Percentiles rank a stretch among this genome's conserved stretches.
These are phyloP conservation scores for Australoheros facetus DNA, from an alignment of 2,797 vertebrate species.

Conservation along the genomic window DNA sequence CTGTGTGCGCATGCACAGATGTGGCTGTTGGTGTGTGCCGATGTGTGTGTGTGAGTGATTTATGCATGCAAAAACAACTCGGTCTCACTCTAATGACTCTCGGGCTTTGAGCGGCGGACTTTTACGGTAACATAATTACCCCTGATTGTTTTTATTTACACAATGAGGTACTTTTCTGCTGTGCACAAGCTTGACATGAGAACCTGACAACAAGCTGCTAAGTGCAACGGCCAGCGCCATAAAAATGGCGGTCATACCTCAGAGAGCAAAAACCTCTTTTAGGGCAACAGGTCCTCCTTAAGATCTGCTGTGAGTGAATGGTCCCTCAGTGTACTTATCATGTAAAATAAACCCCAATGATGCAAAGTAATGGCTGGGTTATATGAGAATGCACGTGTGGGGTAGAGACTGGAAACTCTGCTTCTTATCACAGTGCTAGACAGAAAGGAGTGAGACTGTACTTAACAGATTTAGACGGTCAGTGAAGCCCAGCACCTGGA, in stretches of 20 bases:
- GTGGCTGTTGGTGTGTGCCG: slow-evolving; percentile 15
- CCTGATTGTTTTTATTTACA: slow-evolving; percentile 68
- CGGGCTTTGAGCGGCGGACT: slow-evolving; percentile 44
- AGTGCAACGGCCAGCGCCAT: slow-evolving; percentile 61
- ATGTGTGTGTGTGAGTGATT: slow-evolving; percentile 50
- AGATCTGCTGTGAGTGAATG: slow-evolving; percentile 55
- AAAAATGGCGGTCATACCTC: slow-evolving; percentile 68
- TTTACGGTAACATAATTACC: slow-evolving; percentile 71
- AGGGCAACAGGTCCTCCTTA: slow-evolving; percentile 18
- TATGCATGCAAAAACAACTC: slow-evolving; percentile 43
- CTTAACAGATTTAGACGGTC: slow-evolving; percentile 82
- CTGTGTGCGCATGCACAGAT: slow-evolving; percentile 35
- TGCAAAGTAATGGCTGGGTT: slow-evolving; percentile 69
- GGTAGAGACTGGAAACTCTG: slow-evolving; percentile 69
- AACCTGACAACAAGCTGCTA: slow-evolving; percentile 60
- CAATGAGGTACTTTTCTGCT: slow-evolving; percentile 40
- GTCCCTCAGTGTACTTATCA: slow-evolving; percentile 70
- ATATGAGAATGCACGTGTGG: slow-evolving; percentile 73
- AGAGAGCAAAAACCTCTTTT: slow-evolving; percentile 46
- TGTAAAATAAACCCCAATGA: slow-evolving; percentile 72
- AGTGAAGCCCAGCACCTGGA: slow-evolving; percentile 83
- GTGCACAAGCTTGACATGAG: slow-evolving; percentile 46
- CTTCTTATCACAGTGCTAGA: slow-evolving; percentile 77
- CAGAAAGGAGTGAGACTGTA: slow-evolving; percentile 74
- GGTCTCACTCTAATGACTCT: slow-evolving; percentile 42